Evolutionary conservation across 2,888 invertebrate genomes (phyloP), one percentile per base, ranked within the genome.

Genomic region (Acanthococcus lagerstroemiae): DNA sequence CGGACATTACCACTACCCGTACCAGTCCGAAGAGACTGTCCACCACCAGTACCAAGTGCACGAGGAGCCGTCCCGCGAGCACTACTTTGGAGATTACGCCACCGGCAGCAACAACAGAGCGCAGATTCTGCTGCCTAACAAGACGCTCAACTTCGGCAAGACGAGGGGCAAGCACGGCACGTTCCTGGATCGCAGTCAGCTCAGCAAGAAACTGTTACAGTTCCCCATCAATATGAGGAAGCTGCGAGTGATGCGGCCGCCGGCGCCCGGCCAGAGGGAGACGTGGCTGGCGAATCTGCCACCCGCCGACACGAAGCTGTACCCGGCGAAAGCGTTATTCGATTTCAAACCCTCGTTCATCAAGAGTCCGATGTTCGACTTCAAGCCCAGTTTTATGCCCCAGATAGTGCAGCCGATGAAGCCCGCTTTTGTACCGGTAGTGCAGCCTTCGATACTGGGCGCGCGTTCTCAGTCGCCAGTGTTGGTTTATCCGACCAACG

Each of bases 241-340:
- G 17, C 21, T 67, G 55, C 21, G 66, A 52, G 66, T 67, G 9
- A 69, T 69, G 69, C 44, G 67, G 9, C 69, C 69, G n/a, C 69
- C 69, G 12, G 52, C 69, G 0, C n/a, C 67, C 12, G 69, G 67
- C 9, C 69, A 69, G 50, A 25, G 57, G 48, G 61, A 67, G 26
- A 69, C 69, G 12, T 69, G 69, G 69, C 55, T 57, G 12, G 55
- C 58, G 55, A 60, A 60, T 37, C 3, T 37, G 12, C 12, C 12
- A 37, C 37, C 12, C 12, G 37, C 37, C 12, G 37, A 37, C n/a
- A 15, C 37, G n/a, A 37, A 37, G n/a, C 37, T 37, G 12, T 9
- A 15, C n/a, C 37, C 37, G 37, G 37, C 27, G 1, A 37, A 37
- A 37, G 37, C 37, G 37, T 37, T 37, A 15, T 37, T 58, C 21